phyloP scores from a whole-genome alignment of 2,888 invertebrate genomes.

The Oxycera nigricornis region DNA sequence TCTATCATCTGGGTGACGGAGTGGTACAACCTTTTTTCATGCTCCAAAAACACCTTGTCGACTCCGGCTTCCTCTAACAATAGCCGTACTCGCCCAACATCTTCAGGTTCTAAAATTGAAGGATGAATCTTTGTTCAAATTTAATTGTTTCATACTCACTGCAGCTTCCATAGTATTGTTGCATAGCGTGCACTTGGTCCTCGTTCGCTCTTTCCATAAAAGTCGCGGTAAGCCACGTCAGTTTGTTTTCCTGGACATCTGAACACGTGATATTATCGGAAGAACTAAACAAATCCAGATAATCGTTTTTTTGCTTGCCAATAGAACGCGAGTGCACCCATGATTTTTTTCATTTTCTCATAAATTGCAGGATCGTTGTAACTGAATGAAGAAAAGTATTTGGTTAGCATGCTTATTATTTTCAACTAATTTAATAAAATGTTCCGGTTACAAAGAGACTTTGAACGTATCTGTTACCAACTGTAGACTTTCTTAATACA shows the following conservation, averaged over 20 bases:
- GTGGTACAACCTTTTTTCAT: background rate
- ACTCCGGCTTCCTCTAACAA: slow-evolving; percentile 80
- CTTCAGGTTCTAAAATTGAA: slow-evolving; percentile 64
- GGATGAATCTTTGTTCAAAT: background rate
- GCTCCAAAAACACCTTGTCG: background rate
- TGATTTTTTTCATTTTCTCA: background rate
- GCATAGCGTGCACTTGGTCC: background rate
- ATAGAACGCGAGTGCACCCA: background rate
- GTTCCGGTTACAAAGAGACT: too few relatives aligned
- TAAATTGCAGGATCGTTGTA: background rate
- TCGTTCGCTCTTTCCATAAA: background rate
- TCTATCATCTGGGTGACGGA: background rate
- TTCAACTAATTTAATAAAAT: too few relatives aligned
- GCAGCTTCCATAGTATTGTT: background rate
- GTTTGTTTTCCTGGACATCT: background rate
- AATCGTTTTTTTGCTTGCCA: background rate
- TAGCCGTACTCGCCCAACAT: slow-evolving; percentile 73
- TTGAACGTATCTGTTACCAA: too few relatives aligned
- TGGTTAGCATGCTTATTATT: too few relatives aligned
- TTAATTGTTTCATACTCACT: background rate
- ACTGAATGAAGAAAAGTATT: background rate
- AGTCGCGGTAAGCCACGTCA: background rate
- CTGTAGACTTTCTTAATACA: too few relatives aligned
- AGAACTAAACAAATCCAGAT: background rate
- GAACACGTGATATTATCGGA: background rate